Evolutionary conservation across 1,140 invertebrate species (phyloP).

Genomic region (Chironomus tepperi): DNA sequence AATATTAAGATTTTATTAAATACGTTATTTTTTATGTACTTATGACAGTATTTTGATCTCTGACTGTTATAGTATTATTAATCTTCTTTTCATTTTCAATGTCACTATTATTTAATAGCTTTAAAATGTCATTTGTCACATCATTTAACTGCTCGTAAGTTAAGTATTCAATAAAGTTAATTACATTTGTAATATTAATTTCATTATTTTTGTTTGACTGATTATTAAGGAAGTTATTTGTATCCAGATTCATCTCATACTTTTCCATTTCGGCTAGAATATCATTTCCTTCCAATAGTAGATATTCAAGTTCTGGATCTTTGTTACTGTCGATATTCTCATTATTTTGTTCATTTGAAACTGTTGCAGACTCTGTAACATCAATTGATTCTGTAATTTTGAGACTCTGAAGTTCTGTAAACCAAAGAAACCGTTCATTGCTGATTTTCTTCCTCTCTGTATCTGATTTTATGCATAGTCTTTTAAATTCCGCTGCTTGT

Average conservation of each 20-base stretch:
- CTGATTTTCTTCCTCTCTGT: background rate
- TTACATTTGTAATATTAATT: too few species aligned
- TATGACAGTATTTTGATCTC: background rate
- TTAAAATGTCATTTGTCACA: background rate
- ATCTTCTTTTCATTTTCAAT: background rate
- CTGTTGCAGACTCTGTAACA: background rate
- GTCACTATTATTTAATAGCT: background rate
- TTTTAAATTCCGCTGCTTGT: background rate
- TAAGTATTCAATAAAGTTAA: too few species aligned
- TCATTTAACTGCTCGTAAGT: too few species aligned
- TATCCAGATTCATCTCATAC: too few species aligned
- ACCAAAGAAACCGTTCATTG: background rate
- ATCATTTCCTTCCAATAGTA: too few species aligned
- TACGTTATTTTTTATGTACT: background rate
- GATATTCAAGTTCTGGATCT: too few species aligned
- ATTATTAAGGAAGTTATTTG: too few species aligned
- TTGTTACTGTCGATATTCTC: too few species aligned
- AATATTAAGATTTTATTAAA: background rate
- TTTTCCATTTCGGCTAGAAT: too few species aligned
- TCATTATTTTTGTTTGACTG: too few species aligned
- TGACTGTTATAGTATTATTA: background rate
- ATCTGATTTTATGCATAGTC: background rate
- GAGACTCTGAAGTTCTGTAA: background rate
- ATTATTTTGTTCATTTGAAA: too few species aligned
- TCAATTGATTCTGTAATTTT: background rate